A percentile compares a stretch with the other conserved stretches of the same genome.
Evolutionary conservation across 2,113 vertebrate species (phyloP).

Genomic region (Nerophis ophidion): DNA sequence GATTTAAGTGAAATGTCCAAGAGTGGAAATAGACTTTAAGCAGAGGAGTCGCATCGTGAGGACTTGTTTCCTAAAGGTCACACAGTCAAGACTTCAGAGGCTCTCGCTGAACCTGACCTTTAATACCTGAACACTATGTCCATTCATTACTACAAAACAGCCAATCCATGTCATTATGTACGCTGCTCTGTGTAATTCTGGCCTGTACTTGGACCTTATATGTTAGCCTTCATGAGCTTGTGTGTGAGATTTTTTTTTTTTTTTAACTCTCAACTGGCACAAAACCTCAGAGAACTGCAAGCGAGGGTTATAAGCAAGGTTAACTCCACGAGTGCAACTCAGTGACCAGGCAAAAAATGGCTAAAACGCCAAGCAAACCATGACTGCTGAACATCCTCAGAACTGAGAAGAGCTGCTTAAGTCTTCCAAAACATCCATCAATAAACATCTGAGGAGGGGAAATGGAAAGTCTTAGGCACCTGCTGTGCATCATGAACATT

Average conservation of each 20-base stretch:
- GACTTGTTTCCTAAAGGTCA: constrained; percentile 64
- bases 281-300: constrained; percentile 33
- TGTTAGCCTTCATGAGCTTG: constrained; percentile 11
- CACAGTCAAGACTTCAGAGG: constrained; percentile 37
- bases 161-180: constrained; percentile 17
- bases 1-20: constrained; percentile 8
- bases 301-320: constrained; percentile 43
- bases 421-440: constrained; percentile 15
- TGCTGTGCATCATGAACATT: constrained; percentile 32
- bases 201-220: constrained; percentile 6
- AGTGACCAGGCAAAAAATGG: constrained; percentile 26
- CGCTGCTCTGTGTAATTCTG: constrained; percentile 4
- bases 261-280: constrained; percentile 37
- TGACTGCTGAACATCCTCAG: too few species aligned
- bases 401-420: not conserved
- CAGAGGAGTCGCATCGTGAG: constrained; percentile 32
- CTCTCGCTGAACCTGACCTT: constrained; percentile 60
- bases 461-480: constrained; percentile 35
- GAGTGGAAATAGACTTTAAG: constrained; percentile 14
- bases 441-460: constrained; percentile 1
- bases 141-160: constrained; percentile 45
- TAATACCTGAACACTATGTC: constrained; percentile 50
- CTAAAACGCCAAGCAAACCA: not conserved
- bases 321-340: constrained; percentile 36
- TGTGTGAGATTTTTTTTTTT: constrained; percentile 4